A percentile compares a stretch with the other conserved stretches of the same genome.
Conservation (phyloP, 2,797 vertebrate species). For the Artibeus lituratus region DNA sequence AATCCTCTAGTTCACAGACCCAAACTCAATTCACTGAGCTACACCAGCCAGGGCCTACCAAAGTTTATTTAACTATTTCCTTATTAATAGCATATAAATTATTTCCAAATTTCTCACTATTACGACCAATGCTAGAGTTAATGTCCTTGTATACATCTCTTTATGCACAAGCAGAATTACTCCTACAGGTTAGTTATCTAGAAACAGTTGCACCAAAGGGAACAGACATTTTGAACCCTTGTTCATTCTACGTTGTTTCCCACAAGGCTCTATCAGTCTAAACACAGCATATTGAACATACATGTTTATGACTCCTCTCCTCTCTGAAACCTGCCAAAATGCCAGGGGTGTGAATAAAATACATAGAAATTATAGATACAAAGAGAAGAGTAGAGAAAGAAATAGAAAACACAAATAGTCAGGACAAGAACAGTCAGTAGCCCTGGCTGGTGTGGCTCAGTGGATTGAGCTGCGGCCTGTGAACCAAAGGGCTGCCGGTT, state of each 20-base stretch:
- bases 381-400: neutral
- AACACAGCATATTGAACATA: neutral
- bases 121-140: neutral
- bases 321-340: conserved; percentile 3
- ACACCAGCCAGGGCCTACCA: too few relatives aligned
- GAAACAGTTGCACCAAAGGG: neutral
- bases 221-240: neutral
- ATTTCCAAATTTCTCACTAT: neutral
- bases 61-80: neutral
- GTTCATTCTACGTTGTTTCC: neutral
- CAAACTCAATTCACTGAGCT: too few relatives aligned
- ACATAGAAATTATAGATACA: neutral
- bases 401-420: neutral
- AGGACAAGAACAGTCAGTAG: neutral
- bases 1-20: too few relatives aligned
- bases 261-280: neutral
- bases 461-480: too few relatives aligned
- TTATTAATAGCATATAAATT: neutral
- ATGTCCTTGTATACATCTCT: neutral
- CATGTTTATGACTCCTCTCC: neutral
- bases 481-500: too few relatives aligned
- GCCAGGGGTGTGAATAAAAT: neutral
- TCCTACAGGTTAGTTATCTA: neutral
- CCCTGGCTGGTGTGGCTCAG: too few relatives aligned
- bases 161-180: neutral